Conservation (phyloP, 2,797 vertebrate genomes). For the Nothura maculosa region DNA sequence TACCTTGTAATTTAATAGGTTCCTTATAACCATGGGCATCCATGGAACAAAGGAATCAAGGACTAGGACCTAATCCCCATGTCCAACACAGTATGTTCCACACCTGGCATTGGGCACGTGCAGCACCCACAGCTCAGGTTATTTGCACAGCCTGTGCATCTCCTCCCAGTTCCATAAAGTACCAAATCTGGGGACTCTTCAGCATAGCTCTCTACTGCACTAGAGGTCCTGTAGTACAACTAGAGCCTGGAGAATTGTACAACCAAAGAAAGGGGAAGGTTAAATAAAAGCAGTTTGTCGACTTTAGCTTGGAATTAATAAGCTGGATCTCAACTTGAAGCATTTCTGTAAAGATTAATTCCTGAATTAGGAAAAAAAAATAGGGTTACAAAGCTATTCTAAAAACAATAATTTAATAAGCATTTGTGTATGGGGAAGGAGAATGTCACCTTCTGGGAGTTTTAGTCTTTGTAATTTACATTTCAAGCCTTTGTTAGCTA, state of each 20-base stretch:
- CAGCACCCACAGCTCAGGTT: background rate
- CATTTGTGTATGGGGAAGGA: background rate
- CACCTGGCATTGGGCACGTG: accelerated
- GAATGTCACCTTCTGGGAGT: accelerated
- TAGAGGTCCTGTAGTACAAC: background rate
- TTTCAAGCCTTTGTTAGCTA: background rate
- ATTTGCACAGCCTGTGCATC: background rate
- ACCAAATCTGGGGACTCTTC: background rate
- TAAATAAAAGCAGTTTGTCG: background rate
- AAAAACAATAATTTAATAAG: background rate
- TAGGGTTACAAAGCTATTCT: background rate
- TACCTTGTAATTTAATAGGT: background rate
- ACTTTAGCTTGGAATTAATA: background rate
- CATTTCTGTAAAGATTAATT: background rate
- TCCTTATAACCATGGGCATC: background rate
- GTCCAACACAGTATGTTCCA: accelerated
- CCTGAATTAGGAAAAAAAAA: background rate
- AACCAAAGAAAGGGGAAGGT: background rate
- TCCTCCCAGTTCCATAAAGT: background rate
- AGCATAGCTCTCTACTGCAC: background rate
- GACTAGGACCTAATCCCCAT: background rate
- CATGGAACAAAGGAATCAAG: background rate
- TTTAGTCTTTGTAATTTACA: background rate
- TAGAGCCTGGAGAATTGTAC: background rate
- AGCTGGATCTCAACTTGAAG: background rate